Base-by-base conservation (phyloP, 1,140 invertebrate genomes). In the Antheraea pernyi region DNA sequence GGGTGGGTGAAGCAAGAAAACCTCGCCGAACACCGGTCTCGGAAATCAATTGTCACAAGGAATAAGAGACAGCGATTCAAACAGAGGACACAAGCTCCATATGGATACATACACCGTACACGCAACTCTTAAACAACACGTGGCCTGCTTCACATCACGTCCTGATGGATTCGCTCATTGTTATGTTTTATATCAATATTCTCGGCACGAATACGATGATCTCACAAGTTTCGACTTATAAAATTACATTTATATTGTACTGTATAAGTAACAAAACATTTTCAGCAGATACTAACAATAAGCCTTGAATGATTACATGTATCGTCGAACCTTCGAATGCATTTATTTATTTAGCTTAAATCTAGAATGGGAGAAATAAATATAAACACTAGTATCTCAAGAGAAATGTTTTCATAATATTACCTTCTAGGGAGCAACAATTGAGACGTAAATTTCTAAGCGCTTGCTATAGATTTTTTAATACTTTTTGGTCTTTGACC, bases 1-100 rank as follows among this genome's bases (percentile, higher is more conserved):
- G 69, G 63, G 46, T 53, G 65, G 46, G 30, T 61, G 70, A 74
- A 80, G 78, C 75, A 76, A 84, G 85, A 79, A 83, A 80, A 84
- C 19, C 7, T 22, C 59, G 9, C 59, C 59, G 19, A 59, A 61
- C 19, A 22, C 59, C 59, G 19, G 18, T 16, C 19, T 36, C 19
- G 30, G 30, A 61, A 61, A 61, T 11, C 46, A 53, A 6, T 53
- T 16, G 46, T 53, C 46, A 53, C 16, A 53, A 53, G 16, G 46
- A 53, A n/a, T 53, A 53, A 53, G 46, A 0, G 16, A n/a, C 5
- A 53, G 46, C 46, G 46, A 53, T 16, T 53, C 46, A 0, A 16
- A 53, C 7, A 16, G 13, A 16, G 46, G 16, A n/a, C 13, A 53
- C 39, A 7, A 53, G 16, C 16, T 53, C 9, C 16, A 53, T 53